phyloP scores from a whole-genome alignment of 2,888 invertebrate species.

The Aelia acuminata region DNA sequence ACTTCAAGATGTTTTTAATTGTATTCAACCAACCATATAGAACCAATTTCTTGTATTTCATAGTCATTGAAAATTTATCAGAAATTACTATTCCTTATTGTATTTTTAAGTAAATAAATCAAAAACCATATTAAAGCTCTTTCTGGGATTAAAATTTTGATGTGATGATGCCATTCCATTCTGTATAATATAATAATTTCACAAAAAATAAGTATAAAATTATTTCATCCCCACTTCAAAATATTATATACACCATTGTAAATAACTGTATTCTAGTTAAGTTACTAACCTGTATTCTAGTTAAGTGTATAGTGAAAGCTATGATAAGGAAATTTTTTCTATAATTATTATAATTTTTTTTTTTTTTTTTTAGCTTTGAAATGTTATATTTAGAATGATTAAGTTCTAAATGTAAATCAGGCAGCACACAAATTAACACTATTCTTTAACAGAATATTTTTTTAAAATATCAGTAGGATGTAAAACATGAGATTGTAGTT shows the following conservation, averaged over 20 bases:
- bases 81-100: neutral
- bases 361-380: neutral
- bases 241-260: neutral
- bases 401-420: neutral
- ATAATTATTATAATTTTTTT: too few species aligned
- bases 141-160: neutral
- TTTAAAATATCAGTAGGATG: neutral
- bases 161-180: neutral
- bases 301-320: neutral
- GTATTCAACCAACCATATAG: neutral
- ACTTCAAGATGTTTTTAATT: neutral
- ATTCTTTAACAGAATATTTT: constrained; percentile 36
- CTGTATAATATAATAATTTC: neutral
- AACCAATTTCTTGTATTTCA: neutral
- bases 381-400: neutral
- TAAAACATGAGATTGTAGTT: neutral
- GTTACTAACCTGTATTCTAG: neutral
- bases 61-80: neutral
- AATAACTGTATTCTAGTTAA: constrained; percentile 12
- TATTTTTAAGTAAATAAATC: neutral
- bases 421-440: neutral
- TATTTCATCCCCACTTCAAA: neutral
- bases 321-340: too few species aligned
- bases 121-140: neutral
- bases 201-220: neutral